A percentile compares a stretch with the other conserved stretches of the same genome.
Evolutionary conservation across 2,888 invertebrate genomes (phyloP).

Genomic region (Ophion costatus): DNA sequence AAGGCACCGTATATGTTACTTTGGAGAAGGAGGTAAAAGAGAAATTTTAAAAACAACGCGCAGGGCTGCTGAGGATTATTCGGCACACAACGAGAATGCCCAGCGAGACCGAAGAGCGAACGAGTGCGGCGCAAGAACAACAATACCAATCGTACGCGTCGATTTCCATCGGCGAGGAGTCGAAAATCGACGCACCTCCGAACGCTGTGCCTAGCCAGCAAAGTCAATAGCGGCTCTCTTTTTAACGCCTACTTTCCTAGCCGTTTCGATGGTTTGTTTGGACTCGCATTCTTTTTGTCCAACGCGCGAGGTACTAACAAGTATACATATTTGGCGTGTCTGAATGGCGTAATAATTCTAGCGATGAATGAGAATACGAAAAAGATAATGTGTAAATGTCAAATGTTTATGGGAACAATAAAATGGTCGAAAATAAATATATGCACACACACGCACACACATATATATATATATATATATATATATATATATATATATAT

Average conservation of each 20-base stretch:
- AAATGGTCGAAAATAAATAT: not conserved
- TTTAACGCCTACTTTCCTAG: not conserved
- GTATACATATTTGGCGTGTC: too few relatives aligned
- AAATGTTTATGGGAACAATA: not conserved
- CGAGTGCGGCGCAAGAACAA: not conserved
- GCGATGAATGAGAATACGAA: not conserved
- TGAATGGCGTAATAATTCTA: not conserved
- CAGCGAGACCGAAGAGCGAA: conserved; percentile 37
- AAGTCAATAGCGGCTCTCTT: not conserved
- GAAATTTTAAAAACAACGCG: not conserved
- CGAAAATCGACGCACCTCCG: conserved; percentile 6
- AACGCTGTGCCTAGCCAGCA: not conserved
- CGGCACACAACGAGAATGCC: conserved; percentile 50
- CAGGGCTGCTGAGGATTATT: conserved; percentile 61
- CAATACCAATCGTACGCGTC: conserved; percentile 25
- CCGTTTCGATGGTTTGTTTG: not conserved
- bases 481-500: too few relatives aligned
- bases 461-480: too few relatives aligned
- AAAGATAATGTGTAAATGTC: not conserved
- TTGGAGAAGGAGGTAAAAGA: too few relatives aligned
- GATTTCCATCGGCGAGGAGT: conserved; percentile 5
- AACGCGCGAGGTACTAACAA: not conserved
- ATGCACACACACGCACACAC: not conserved
- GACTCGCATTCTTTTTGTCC: not conserved
- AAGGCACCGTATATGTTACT: not conserved